Evolutionary conservation across 1,140 invertebrate species (phyloP), one percentile per base, ranked within the genome.

Genomic region (Batillaria attramentaria): DNA sequence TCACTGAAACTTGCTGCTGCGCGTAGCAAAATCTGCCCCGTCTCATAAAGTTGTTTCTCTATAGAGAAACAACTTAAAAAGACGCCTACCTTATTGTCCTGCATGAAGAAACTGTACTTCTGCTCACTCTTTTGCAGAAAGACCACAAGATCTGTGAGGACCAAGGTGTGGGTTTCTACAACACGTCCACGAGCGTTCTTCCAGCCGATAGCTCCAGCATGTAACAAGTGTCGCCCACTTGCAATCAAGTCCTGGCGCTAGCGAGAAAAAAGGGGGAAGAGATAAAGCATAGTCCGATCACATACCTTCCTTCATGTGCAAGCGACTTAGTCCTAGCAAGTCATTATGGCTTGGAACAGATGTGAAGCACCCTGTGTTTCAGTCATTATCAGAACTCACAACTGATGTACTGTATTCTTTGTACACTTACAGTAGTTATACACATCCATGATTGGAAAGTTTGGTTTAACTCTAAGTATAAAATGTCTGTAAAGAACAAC

Each of bases 71-170:
- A n/a, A n/a, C n/a, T n/a, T n/a, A n/a, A n/a, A n/a, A n/a, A n/a
- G n/a, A n/a, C n/a, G 77, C 82, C 79, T 75, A 92, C 92, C 89
- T 93, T 93, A 82, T 91, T 92, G 84, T 93, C 92, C 72, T 91
- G 90, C 20, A 92, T 86, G 62, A 91, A 90, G 85, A 93, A 93
- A 35, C 88, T 86, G 85, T 91, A 96, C 86, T 93, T 93, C 87
- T 95, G 94, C 78, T 94, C 95, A 87, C 95, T 96, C 90, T 98
- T 97, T 89, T 95, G 94, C 62, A 98, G 91, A 86, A 98, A 98
- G 90, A 98, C 96, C 33, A 98, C 91, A 62, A 98, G 95, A 89
- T 98, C 97, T 2, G 96, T 96, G 10, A 98, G 92, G 18, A 98
- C 95, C 76, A 98, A 95, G 60, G 97, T 96, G 20, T 96, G 92